phyloP scores from a whole-genome alignment of 2,888 invertebrate genomes.

The Coelopa pilipes region DNA sequence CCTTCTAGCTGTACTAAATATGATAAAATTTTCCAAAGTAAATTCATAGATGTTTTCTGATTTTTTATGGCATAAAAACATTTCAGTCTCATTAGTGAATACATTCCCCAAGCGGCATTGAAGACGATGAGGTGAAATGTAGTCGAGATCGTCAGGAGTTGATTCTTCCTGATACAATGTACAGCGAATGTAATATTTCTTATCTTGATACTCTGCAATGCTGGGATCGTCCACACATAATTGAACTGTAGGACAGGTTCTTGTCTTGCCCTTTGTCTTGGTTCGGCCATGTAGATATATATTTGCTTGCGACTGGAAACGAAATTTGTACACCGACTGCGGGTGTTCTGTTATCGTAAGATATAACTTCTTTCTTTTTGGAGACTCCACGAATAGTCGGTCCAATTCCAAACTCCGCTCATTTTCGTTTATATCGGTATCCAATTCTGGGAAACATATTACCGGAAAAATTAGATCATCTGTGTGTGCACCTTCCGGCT shows the following conservation, averaged over 20 bases:
- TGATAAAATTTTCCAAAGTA: conserved; percentile 1
- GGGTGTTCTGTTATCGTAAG: not conserved
- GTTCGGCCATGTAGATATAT: not conserved
- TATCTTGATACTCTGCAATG: not conserved
- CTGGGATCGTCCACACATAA: not conserved
- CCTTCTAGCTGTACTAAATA: conserved; percentile 8
- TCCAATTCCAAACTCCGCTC: no score
- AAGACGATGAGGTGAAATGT: conserved; percentile 19
- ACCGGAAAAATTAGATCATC: no score
- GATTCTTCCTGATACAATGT: conserved; percentile 3
- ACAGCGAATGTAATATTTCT: conserved; percentile 14
- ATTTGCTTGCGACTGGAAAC: conserved; percentile 12
- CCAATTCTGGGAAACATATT: no score
- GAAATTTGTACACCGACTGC: not conserved
- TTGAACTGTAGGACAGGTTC: not conserved
- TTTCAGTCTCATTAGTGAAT: conserved; percentile 1
- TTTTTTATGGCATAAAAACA: not conserved
- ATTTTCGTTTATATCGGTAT: no score
- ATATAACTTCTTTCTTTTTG: not conserved
- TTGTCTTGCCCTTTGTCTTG: not conserved
- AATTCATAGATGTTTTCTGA: conserved; percentile 1
- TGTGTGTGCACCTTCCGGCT: no score
- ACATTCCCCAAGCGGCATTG: not conserved
- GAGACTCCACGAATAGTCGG: no score
- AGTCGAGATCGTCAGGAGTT: not conserved